Percentiles rank a stretch among this genome's conserved stretches.
Evolutionary conservation across 2,888 invertebrate genomes (phyloP).

Genomic region (Drosophila hamatofila): DNA sequence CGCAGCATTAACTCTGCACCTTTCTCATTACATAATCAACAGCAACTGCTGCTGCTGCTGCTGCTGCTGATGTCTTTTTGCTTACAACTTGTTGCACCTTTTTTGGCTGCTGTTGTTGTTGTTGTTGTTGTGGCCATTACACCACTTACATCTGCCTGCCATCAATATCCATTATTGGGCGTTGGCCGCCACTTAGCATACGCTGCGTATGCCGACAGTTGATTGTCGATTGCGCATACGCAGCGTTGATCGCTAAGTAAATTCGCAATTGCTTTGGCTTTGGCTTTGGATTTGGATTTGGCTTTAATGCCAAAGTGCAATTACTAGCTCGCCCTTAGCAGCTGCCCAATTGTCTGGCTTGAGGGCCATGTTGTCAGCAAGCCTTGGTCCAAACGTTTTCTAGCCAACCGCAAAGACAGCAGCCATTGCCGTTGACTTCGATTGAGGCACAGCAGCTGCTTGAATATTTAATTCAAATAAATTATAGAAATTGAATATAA

Average conservation of each 20-base stretch:
- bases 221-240: conserved; percentile 28
- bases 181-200: conserved; percentile 1
- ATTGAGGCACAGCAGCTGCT: neutral
- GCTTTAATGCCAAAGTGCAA: neutral
- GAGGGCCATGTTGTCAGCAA: neutral
- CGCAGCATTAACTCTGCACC: conserved; percentile 49
- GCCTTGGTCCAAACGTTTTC: neutral
- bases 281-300: too few relatives aligned
- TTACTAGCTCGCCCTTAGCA: neutral
- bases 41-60: conserved; percentile 5
- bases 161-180: neutral
- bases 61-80: conserved; percentile 6
- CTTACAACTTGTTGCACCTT: conserved; percentile 43
- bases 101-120: conserved; percentile 4
- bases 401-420: neutral
- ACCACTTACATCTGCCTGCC: conserved; percentile 22
- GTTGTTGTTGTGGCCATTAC: conserved; percentile 11
- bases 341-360: neutral
- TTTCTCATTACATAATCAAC: conserved; percentile 57
- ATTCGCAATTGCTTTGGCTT: too few relatives aligned
- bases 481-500: too few relatives aligned
- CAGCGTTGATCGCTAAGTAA: neutral
- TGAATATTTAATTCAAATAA: too few relatives aligned
- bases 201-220: conserved; percentile 1
- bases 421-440: neutral